Base-by-base conservation (phyloP, 1,140 invertebrate genomes). In the Anoplolepis gracilipes region DNA sequence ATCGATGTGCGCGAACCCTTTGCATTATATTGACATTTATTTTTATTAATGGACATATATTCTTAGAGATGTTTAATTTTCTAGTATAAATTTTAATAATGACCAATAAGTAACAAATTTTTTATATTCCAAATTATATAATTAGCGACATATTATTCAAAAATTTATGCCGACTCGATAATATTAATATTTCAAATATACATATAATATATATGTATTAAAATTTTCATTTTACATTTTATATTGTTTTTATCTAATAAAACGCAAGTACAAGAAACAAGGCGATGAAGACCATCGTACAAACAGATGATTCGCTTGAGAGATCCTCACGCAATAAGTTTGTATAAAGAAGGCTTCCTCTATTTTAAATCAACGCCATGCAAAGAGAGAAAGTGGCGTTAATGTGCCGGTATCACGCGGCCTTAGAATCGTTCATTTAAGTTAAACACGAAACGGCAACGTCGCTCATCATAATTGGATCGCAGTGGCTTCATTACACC, bases 401-500 rank as follows among this genome's bases (percentile, higher is more conserved):
- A 81, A 81, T 59, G 65, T 49, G 33, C 13, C 49, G 62, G n/a
- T 28, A 67, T 28, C 42, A 53, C 62, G 85, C 42, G 25, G 73
- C 67, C 57, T 85, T 85, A 77, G 76, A 72, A 57, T 72, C 65
- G 72, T 39, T 85, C 79, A 88, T 88, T 69, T 78, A 85, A 88
- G 82, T 79, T 79, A 81, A 85, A 88, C 73, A 85, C 22, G 55
- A 72, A 88, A 81, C 22, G 36, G 55, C 64, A 61, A 75, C 33
- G 72, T 62, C 57, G 73, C 49, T 78, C 88, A 59, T 72, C 75
- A 53, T 90, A 87, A 90, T 90, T 90, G 88, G 85, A 89, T 89
- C 87, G 75, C 76, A 64, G 49, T 33, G 59, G 87, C 65, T 90
- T 90, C 84, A 90, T 89, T 75, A 72, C 55, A 72, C 55, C 49